Percentiles rank a stretch among this genome's conserved stretches.
Conservation (phyloP, 2,888 invertebrate genomes). For the Ypsolopha scabrella region DNA sequence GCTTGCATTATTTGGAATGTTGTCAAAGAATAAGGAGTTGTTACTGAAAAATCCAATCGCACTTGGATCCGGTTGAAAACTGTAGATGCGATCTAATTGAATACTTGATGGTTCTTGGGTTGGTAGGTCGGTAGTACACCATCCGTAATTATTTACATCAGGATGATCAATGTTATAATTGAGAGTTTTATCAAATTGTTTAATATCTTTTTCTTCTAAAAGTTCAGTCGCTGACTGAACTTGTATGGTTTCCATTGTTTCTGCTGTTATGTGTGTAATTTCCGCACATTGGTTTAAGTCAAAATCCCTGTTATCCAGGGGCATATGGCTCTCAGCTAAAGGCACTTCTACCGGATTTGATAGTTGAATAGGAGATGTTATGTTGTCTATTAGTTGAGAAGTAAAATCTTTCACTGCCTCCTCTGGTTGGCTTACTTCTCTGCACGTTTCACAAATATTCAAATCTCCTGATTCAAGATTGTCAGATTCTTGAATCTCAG, state of each 20-base stretch:
- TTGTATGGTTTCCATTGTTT: constrained; percentile 45
- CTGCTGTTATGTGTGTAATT: constrained; percentile 43
- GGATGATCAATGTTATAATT: not conserved
- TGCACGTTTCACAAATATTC: constrained; percentile 48
- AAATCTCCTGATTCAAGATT: constrained; percentile 19
- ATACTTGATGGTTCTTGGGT: not conserved
- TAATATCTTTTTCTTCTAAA: constrained; percentile 19
- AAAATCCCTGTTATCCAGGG: constrained; percentile 19
- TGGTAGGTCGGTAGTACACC: constrained; percentile 15
- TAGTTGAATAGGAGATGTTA: constrained; percentile 50
- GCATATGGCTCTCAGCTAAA: constrained; percentile 22
- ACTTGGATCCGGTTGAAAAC: constrained; percentile 25
- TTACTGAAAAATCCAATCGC: constrained; percentile 31
- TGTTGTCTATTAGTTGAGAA: constrained; percentile 48
- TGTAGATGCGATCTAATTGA: constrained; percentile 22
- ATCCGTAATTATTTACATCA: constrained; percentile 26
- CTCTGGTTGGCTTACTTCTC: constrained; percentile 40
- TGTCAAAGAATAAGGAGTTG: constrained; percentile 34
- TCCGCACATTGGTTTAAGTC: constrained; percentile 28
- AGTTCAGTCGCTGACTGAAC: constrained; percentile 38
- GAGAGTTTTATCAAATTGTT: constrained; percentile 10
- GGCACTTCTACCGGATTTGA: constrained; percentile 44
- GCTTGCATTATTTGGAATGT: constrained; percentile 37
- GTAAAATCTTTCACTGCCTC: constrained; percentile 38
- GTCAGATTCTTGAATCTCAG: not conserved